phyloP scores from a whole-genome alignment of 2,888 invertebrate species.

The Frankliniella fusca region DNA sequence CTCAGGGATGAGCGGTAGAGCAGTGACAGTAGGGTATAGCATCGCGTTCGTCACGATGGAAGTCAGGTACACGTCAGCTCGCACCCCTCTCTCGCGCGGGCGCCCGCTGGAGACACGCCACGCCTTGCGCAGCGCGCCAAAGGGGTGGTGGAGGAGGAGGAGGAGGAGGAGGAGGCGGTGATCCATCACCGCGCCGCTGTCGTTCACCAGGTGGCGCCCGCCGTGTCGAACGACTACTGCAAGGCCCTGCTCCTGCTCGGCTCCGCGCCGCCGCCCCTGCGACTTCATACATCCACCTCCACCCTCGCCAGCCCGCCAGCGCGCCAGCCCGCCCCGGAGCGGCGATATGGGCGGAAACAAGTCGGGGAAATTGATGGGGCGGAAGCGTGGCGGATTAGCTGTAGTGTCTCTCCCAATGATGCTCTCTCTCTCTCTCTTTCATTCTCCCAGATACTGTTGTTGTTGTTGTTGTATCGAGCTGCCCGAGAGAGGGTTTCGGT shows the following conservation, averaged over 20 bases:
- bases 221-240: not conserved
- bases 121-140: not conserved
- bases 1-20: too few relatives aligned
- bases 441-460: not conserved
- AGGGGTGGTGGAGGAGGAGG: not conserved
- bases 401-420: not conserved
- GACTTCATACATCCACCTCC: not conserved
- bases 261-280: not conserved
- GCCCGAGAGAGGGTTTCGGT: not conserved
- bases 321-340: not conserved
- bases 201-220: conserved; percentile 21
- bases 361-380: conserved; percentile 16
- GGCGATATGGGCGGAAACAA: conserved; percentile 6
- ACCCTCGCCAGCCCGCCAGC: not conserved
- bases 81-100: too few relatives aligned
- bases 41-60: too few relatives aligned
- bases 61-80: too few relatives aligned
- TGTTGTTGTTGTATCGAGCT: not conserved
- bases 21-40: too few relatives aligned
- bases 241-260: not conserved
- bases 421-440: not conserved
- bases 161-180: not conserved
- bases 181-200: conserved; percentile 4
- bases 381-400: conserved; percentile 2
- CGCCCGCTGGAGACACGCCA: too few relatives aligned